Conservation (phyloP, 2,888 invertebrate genomes). For the Eristalis arbustorum region DNA sequence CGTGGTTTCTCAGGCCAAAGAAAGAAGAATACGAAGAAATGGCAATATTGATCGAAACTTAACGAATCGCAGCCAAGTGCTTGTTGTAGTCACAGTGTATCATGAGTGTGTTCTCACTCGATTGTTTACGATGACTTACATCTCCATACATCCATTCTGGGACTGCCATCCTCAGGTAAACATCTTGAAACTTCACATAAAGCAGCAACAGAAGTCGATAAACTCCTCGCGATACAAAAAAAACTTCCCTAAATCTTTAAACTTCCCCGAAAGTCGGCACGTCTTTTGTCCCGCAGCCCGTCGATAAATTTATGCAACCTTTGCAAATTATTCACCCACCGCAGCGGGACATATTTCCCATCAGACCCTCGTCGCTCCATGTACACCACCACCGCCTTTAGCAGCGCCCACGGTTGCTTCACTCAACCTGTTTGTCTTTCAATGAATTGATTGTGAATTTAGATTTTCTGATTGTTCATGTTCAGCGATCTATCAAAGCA, state of each 20-base stretch:
- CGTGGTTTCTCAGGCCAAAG: no score
- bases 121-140: no score
- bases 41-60: no score
- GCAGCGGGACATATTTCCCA: not conserved
- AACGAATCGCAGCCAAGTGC: no score
- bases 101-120: no score
- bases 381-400: not conserved
- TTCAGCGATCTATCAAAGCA: constrained; percentile 2
- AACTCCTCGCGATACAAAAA: not conserved
- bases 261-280: not conserved
- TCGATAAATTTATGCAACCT: not conserved
- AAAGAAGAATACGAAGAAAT: no score
- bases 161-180: no score
- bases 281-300: not conserved
- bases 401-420: not conserved
- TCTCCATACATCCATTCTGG: no score
- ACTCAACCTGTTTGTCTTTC: not conserved
- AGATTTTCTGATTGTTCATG: constrained; percentile 22
- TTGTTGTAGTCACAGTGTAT: no score
- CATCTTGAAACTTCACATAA: no score
- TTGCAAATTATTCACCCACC: not conserved
- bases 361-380: not conserved
- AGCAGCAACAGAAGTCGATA: no score
- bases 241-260: not conserved
- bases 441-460: constrained; percentile 26